Base-by-base conservation (phyloP, 2,888 invertebrate species). In the Sarcophaga subvicina region DNA sequence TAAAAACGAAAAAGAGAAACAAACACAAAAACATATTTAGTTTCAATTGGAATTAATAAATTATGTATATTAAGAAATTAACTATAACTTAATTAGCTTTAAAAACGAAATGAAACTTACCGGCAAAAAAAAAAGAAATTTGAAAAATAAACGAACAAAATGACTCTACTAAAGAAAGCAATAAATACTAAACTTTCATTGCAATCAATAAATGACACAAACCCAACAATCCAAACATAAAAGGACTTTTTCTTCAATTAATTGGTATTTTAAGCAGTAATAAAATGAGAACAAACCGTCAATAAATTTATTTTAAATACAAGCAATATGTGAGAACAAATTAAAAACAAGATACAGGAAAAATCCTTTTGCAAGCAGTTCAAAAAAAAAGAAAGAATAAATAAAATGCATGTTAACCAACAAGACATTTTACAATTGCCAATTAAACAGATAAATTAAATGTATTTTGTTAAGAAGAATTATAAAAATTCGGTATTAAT, bases 111-210 rank as follows among this genome's bases (percentile, higher is more conserved):
- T 10, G 5, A 37, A 37, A 37, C 37, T 10, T 37, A 37, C 37
- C 8, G 37, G 8, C 37, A 37, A 37, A 45, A 45, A 14, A 17
- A 4, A 17, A 14, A 22, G 22, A 22, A 22, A 22, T 12, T 37
- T 22, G 22, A 22, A 22, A 37, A 49, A 49, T 49, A 54, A 14
- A 54, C 12, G 17, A 54, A 54, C 17, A 54, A 54, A 37, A 37
- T 37, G 8, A 45, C 67, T 47, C 47, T 67, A 3, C 22, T 62
- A 67, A 78, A 72, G n/a, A 69, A 76, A 83, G 70, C 76, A 76
- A 81, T 76, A 81, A 76, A 81, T 70, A 81, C n/a, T 45, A 45
- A 67, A 67, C 45, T 67, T 67, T 67, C 67, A n/a, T n/a, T 20
- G 45, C 47, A 10, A 45, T 20, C 17, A 45, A 45, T 45, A 67